phyloP scores from a whole-genome alignment of 2,888 invertebrate genomes.

The Agriotes lineatus region DNA sequence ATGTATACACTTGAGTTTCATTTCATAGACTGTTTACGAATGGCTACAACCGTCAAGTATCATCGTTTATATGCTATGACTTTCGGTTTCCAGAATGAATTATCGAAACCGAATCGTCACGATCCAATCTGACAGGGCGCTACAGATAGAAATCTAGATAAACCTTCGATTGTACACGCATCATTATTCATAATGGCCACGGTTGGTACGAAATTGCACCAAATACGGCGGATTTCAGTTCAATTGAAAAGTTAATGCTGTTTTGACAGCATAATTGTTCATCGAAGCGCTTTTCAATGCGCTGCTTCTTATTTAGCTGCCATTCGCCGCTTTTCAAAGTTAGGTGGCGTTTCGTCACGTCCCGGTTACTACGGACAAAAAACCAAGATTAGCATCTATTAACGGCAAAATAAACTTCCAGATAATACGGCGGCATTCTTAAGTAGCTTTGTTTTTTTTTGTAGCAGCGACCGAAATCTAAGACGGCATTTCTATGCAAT shows the following conservation, averaged over 20 bases:
- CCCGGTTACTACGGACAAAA: not conserved
- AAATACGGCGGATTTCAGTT: slow-evolving; percentile 20
- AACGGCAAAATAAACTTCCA: too few species aligned
- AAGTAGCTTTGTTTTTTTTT: not conserved
- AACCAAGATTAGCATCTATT: too few species aligned
- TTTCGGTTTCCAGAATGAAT: slow-evolving; percentile 33
- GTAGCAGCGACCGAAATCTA: too few species aligned
- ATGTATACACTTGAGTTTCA: too few species aligned
- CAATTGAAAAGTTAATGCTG: slow-evolving; percentile 16
- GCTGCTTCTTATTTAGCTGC: not conserved
- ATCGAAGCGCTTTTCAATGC: not conserved
- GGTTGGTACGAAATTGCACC: slow-evolving; percentile 5
- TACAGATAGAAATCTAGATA: slow-evolving; percentile 28
- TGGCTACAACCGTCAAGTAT: too few species aligned
- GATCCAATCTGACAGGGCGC: slow-evolving; percentile 27
- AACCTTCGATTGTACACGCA: slow-evolving; percentile 24
- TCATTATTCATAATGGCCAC: slow-evolving; percentile 32
- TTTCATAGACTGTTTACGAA: too few species aligned
- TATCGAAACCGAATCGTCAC: slow-evolving; percentile 31
- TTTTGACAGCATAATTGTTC: slow-evolving; percentile 30
- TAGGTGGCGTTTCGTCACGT: not conserved
- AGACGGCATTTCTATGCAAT: too few species aligned
- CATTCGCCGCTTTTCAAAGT: not conserved
- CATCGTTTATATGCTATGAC: slow-evolving; percentile 33
- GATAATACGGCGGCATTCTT: not conserved